Conservation (phyloP, 1,140 invertebrate species). For the Drosophila fuyamai region DNA sequence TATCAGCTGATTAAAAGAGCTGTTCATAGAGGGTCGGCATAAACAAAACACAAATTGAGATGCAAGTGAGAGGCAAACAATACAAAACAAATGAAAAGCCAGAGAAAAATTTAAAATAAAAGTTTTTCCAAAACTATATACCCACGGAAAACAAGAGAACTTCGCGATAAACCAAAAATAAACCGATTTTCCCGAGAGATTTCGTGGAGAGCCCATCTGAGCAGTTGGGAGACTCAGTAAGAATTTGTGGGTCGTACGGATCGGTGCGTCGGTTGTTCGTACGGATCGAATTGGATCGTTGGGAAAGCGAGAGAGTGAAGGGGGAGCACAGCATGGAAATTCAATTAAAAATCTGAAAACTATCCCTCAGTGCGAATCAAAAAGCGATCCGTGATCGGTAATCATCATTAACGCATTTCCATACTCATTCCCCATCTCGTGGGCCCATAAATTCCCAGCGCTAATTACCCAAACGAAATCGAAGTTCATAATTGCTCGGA, state of each 20-base stretch:
- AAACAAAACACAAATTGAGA: constrained; percentile 20
- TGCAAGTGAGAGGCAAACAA: constrained; percentile 9
- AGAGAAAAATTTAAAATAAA: constrained; percentile 10
- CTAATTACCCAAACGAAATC: constrained; percentile 36
- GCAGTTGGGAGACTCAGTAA: constrained; percentile 16
- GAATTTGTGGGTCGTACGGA: constrained; percentile 44
- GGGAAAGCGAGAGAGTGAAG: neutral
- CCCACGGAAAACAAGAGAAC: constrained; percentile 35
- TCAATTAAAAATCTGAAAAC: constrained; percentile 37
- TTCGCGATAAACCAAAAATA: constrained; percentile 41
- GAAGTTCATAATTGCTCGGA: constrained; percentile 48
- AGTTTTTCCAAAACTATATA: constrained; percentile 41
- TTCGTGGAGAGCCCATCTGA: constrained; percentile 31
- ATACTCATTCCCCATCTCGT: neutral
- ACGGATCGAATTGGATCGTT: constrained; percentile 11
- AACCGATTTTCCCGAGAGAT: constrained; percentile 41
- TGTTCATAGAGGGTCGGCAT: constrained; percentile 2
- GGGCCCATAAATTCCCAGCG: constrained; percentile 17
- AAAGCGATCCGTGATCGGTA: constrained; percentile 35
- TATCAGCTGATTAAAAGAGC: constrained; percentile 16
- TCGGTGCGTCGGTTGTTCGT: constrained; percentile 34
- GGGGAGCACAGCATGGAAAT: constrained; percentile 29
- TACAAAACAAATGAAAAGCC: constrained; percentile 15
- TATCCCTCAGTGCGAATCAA: constrained; percentile 27
- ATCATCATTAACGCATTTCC: constrained; percentile 27